Conservation (phyloP, 2,888 invertebrate species). For the Caenorhabditis sulstoni region DNA sequence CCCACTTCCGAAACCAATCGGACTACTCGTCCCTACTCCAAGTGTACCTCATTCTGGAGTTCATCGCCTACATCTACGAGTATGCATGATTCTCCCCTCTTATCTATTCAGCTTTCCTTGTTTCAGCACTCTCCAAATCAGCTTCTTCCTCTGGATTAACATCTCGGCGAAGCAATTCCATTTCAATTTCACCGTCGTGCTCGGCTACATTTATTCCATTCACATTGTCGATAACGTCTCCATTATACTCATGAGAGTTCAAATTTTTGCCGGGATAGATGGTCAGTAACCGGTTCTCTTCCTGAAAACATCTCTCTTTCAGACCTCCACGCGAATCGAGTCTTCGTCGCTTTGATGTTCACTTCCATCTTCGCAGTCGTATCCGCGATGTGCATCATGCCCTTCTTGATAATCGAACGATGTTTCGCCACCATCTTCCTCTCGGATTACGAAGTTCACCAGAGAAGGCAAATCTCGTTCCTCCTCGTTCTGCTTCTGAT, state of each 20-base stretch:
- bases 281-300: neutral
- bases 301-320: neutral
- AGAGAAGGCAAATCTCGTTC: slow-evolving; percentile 7
- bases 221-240: slow-evolving; percentile 28
- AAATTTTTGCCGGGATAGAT: slow-evolving; percentile 19
- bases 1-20: slow-evolving; percentile 15
- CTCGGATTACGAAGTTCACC: slow-evolving; percentile 16
- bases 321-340: neutral
- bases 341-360: slow-evolving; percentile 5
- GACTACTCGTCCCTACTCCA: neutral
- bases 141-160: slow-evolving; percentile 12
- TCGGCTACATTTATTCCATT: slow-evolving; percentile 11
- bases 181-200: slow-evolving; percentile 29
- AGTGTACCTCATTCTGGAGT: slow-evolving; percentile 9
- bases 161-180: slow-evolving; percentile 32
- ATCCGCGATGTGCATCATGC: slow-evolving; percentile 20
- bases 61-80: slow-evolving; percentile 19
- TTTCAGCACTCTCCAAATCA: slow-evolving; percentile 32
- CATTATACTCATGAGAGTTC: slow-evolving; percentile 24
- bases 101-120: no score
- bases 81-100: neutral
- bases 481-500: neutral
- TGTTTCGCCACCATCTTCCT: slow-evolving; percentile 34
- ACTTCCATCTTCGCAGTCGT: slow-evolving; percentile 16
- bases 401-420: slow-evolving; percentile 26